Evolutionary conservation across 2,888 invertebrate species (phyloP).

Genomic region (Pseudococcus longispinus): DNA sequence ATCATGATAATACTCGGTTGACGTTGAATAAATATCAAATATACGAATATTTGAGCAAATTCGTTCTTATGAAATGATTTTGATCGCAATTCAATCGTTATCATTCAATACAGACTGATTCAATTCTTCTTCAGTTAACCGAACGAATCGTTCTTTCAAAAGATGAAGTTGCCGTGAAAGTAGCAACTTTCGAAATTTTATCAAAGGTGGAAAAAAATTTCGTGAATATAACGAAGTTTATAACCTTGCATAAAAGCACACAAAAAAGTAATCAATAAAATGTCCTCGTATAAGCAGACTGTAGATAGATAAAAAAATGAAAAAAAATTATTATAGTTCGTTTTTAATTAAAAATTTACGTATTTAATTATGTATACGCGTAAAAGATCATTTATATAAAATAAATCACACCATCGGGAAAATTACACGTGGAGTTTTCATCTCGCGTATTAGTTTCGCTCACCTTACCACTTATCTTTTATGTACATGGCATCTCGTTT

Average conservation of each 20-base stretch:
- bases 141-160: not conserved
- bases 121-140: not conserved
- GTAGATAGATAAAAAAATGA: not conserved
- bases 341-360: not conserved
- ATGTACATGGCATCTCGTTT: not conserved
- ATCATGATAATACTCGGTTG: not conserved
- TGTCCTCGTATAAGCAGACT: not conserved
- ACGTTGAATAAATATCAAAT: not conserved
- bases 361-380: not conserved
- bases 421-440: not conserved
- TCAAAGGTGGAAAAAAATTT: not conserved
- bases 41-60: not conserved
- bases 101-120: not conserved
- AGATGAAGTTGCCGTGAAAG: not conserved
- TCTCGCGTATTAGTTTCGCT: not conserved
- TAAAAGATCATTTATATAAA: not conserved
- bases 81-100: not conserved
- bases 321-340: not conserved
- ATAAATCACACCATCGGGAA: too few relatives aligned
- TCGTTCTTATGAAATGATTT: not conserved
- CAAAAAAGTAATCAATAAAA: constrained; percentile 1
- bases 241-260: not conserved
- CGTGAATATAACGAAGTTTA: not conserved
- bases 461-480: not conserved
- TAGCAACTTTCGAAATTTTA: not conserved